phyloP scores from a whole-genome alignment of 2,888 invertebrate genomes.

The Sphaeridia pumilis region DNA sequence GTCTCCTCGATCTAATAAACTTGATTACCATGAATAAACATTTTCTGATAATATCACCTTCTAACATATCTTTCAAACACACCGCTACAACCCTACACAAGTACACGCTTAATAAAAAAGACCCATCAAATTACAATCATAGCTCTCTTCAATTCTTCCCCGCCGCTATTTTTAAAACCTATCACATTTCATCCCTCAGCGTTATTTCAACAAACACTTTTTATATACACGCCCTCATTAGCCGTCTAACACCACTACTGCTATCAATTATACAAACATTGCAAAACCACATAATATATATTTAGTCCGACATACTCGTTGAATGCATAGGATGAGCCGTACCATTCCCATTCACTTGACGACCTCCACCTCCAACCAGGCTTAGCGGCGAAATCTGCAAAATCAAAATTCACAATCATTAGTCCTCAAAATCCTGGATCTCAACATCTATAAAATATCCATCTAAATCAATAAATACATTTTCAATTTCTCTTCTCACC shows the following conservation, averaged over 20 bases:
- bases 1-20: no score
- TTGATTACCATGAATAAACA: no score
- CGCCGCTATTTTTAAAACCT: not conserved
- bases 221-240: not conserved
- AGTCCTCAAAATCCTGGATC: no score
- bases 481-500: conserved; percentile 26
- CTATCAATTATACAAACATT: not conserved
- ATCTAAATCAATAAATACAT: not conserved
- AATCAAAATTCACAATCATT: not conserved
- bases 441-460: no score
- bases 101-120: no score
- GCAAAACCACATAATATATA: not conserved
- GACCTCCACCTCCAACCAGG: conserved; percentile 48
- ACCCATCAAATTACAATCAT: not conserved
- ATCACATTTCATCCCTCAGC: not conserved
- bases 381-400: not conserved
- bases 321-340: conserved; percentile 36
- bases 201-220: not conserved
- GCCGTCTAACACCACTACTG: not conserved
- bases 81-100: no score
- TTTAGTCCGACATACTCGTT: conserved; percentile 31
- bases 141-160: not conserved
- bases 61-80: no score
- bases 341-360: conserved; percentile 45
- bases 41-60: no score